Conservation (phyloP, 2,888 invertebrate genomes). For the Apeira syringaria region DNA sequence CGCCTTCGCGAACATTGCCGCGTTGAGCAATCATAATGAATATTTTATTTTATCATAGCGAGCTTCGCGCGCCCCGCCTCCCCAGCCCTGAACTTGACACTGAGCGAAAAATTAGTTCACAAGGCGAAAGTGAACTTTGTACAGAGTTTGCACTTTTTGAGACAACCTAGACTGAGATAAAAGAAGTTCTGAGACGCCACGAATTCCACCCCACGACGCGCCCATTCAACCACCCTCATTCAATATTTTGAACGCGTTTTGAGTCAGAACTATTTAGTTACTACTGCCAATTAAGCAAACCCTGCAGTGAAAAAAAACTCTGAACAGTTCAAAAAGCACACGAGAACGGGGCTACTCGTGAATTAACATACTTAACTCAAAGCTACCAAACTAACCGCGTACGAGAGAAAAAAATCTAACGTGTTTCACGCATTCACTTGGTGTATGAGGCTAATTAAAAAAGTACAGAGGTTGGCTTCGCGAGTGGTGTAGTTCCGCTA, state of each 20-base stretch:
- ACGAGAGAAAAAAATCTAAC: slow-evolving; percentile 70
- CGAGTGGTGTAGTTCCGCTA: slow-evolving; percentile 79
- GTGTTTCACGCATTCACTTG: slow-evolving; percentile 75
- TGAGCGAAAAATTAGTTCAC: slow-evolving; percentile 82
- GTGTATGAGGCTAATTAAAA: slow-evolving; percentile 82
- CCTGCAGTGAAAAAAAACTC: slow-evolving; percentile 35
- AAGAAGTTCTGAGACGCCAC: slow-evolving; percentile 60
- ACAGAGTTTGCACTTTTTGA: slow-evolving; percentile 81
- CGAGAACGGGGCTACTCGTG: slow-evolving; percentile 61
- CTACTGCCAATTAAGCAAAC: slow-evolving; percentile 35
- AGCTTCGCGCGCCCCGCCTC: slow-evolving; percentile 40
- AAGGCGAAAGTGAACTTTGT: slow-evolving; percentile 81
- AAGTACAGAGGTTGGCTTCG: slow-evolving; percentile 76
- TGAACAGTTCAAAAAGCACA: slow-evolving; percentile 63
- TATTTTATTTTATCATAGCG: slow-evolving; percentile 82
- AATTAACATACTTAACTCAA: slow-evolving; percentile 81
- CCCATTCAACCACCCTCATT: slow-evolving; percentile 29
- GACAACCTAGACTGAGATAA: slow-evolving; percentile 76
- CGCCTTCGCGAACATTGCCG: slow-evolving; percentile 68
- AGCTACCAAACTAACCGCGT: slow-evolving; percentile 77
- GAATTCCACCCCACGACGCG: slow-evolving; percentile 30
- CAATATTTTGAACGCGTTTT: slow-evolving; percentile 8
- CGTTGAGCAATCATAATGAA: slow-evolving; percentile 81
- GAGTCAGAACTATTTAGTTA: slow-evolving; percentile 6
- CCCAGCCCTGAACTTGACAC: slow-evolving; percentile 81